Conservation (phyloP, 2,113 vertebrate species). For the Saguinus midas region DNA sequence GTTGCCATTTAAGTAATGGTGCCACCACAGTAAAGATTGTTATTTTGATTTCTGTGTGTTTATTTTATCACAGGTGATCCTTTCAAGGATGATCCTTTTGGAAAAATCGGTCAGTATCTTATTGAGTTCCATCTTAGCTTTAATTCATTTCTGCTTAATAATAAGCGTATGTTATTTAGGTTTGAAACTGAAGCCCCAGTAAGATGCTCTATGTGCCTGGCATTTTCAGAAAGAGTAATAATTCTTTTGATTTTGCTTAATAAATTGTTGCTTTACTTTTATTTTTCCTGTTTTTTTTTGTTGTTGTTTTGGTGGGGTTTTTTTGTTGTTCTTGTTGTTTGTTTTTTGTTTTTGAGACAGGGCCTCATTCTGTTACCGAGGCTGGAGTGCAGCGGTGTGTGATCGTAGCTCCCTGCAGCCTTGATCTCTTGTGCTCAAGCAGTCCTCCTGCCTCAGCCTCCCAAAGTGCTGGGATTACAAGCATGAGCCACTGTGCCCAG, state of each 20-base stretch:
- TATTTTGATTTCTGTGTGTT: conserved; percentile 37
- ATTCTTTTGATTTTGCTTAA: conserved; percentile 39
- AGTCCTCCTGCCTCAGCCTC: no score
- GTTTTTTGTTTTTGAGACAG: no score
- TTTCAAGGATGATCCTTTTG: conserved; percentile 98
- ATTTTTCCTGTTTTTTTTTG: no score
- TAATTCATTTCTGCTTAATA: conserved; percentile 38
- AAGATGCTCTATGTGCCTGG: not conserved
- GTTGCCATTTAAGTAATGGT: conserved; percentile 30
- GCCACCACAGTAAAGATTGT: not conserved
- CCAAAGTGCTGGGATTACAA: no score
- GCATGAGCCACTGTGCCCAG: no score
- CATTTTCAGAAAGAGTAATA: conserved; percentile 29
- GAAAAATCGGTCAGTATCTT: conserved; percentile 91
- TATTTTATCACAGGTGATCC: conserved; percentile 89
- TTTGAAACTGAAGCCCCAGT: conserved; percentile 27
- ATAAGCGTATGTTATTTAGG: conserved; percentile 21
- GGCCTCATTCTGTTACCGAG: no score
- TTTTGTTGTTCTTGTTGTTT: no score
- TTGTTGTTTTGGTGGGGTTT: no score
- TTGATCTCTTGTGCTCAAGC: no score
- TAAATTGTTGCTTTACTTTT: not conserved
- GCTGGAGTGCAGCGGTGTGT: no score
- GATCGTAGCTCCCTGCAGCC: no score
- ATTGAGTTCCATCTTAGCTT: conserved; percentile 11